A percentile compares a stretch with the other conserved stretches of the same genome.
phyloP scores from a whole-genome alignment of 2,888 invertebrate genomes.

The Cetonia aurata region DNA sequence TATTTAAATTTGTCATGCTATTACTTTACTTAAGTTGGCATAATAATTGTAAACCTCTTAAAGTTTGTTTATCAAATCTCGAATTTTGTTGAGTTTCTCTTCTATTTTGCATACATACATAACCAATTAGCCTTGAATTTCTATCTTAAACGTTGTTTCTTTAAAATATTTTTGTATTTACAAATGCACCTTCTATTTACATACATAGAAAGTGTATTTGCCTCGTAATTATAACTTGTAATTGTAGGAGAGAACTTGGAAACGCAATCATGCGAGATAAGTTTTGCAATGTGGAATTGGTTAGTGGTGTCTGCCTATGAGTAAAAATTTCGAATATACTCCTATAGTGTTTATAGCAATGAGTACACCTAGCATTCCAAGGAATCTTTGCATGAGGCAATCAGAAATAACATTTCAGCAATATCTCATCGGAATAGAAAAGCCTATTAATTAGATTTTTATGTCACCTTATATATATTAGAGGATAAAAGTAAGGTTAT shows the following conservation, averaged over 20 bases:
- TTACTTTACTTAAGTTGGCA: no score
- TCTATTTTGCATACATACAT: no score
- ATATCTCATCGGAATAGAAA: background rate
- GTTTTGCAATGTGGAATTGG: conserved; percentile 21
- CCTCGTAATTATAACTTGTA: background rate
- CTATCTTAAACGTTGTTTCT: no score
- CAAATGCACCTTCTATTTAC: background rate
- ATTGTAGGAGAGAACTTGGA: conserved; percentile 1
- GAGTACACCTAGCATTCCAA: no score
- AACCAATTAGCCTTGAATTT: no score
- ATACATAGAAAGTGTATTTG: conserved; percentile 15
- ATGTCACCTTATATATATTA: background rate
- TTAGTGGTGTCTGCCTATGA: background rate
- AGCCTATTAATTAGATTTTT: background rate
- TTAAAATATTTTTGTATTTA: no score
- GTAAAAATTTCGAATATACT: conserved; percentile 11
- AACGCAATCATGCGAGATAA: conserved; percentile 26
- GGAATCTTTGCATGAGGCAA: background rate
- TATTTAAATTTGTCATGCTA: no score
- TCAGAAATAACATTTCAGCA: background rate
- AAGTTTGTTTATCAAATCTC: no score
- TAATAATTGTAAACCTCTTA: no score
- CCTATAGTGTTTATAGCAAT: background rate
- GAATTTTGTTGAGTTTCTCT: no score
- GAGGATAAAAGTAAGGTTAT: background rate